Conservation (phyloP, 2,888 invertebrate genomes). For the Itoplectis maculator region DNA sequence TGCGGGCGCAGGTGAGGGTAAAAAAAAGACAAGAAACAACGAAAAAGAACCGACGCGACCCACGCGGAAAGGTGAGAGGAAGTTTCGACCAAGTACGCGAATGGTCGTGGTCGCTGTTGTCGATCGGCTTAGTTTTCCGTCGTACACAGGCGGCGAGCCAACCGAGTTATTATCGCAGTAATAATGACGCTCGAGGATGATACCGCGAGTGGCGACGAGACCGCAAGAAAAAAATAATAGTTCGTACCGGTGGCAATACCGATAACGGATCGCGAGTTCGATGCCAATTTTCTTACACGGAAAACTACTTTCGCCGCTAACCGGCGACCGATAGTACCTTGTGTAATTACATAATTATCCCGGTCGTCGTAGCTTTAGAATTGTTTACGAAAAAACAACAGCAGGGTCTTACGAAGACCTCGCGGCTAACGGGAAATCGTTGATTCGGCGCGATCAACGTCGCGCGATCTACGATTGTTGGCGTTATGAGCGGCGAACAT, state of each 20-base stretch:
- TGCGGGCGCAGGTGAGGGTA: slow-evolving; percentile 84
- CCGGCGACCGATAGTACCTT: background rate
- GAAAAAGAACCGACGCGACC: slow-evolving; percentile 14
- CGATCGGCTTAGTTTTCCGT: background rate
- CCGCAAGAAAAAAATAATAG: slow-evolving; percentile 5
- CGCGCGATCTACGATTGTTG: background rate
- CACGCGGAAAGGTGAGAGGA: slow-evolving; percentile 14
- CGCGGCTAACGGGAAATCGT: background rate
- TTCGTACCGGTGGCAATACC: background rate
- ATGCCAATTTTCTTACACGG: slow-evolving; percentile 36
- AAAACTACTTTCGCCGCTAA: slow-evolving; percentile 35
- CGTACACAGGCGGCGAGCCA: background rate
- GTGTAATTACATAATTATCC: slow-evolving; percentile 11
- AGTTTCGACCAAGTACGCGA: background rate
- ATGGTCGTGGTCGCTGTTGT: background rate
- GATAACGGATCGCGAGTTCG: background rate
- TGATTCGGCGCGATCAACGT: background rate
- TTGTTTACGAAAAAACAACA: background rate
- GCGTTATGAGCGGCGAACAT: too few relatives aligned
- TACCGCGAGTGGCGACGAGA: slow-evolving; percentile 17
- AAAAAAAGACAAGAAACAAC: slow-evolving; percentile 73
- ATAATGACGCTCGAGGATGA: background rate
- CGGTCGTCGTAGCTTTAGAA: background rate
- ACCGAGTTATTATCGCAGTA: background rate
- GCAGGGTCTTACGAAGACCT: background rate